These are phyloP conservation scores for Poeciliopsis gracilis DNA, from an alignment of 2,797 vertebrate species.

Conservation along the genomic window DNA sequence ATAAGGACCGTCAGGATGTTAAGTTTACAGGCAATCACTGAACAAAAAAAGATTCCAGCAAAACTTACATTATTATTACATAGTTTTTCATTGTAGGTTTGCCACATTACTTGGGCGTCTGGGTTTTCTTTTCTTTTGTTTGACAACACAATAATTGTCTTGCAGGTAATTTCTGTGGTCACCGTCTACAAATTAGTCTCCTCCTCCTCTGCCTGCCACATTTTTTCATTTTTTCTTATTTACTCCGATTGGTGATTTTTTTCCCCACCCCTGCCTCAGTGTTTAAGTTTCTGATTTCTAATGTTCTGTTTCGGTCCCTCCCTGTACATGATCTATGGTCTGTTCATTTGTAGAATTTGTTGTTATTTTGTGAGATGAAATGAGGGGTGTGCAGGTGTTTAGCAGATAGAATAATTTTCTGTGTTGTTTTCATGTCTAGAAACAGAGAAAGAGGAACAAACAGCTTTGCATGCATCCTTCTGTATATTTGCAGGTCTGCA, in stretches of 20 bases:
- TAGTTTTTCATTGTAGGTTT: no score
- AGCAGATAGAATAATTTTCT: not conserved
- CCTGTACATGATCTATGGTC: not conserved
- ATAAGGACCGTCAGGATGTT: not conserved
- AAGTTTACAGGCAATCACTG: not conserved
- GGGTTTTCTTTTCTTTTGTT: not conserved
- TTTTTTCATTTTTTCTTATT: not conserved
- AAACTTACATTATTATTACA: not conserved
- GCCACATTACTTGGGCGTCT: no score
- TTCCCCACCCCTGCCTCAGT: not conserved
- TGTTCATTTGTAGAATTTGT: not conserved
- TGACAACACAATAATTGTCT: not conserved
- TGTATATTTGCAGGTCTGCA: constrained; percentile 37
- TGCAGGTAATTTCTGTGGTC: not conserved
- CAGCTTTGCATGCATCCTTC: not conserved
- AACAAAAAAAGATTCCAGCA: not conserved
- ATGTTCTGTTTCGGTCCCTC: not conserved
- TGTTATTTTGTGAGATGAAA: no score
- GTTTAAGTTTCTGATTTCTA: not conserved
- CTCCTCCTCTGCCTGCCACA: not conserved
- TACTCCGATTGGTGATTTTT: not conserved
- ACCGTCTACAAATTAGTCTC: not conserved
- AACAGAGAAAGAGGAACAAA: not conserved
- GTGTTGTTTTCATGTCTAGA: not conserved
- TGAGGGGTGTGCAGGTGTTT: no score